Evolutionary conservation across 2,113 vertebrate genomes (phyloP), one percentile per base, ranked within the genome.

Genomic region (Miniopterus natalensis): DNA sequence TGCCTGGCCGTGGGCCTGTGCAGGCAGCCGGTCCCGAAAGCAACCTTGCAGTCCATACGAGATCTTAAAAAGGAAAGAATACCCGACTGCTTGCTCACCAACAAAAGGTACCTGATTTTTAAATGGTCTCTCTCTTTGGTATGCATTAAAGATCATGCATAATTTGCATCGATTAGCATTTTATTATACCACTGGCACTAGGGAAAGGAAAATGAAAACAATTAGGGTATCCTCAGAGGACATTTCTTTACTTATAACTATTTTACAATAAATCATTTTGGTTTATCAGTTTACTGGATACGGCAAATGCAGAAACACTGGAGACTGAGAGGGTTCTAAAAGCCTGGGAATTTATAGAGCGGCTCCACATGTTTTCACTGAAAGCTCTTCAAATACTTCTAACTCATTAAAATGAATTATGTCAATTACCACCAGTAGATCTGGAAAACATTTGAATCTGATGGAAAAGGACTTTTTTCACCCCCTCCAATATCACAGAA

Each of bases 141-240:
- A 98, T 98, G 98, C 98, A 98, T 98, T 98, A 98, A 98, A 98
- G 97, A 98, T 97, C 96, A 96, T 98, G 98, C 98, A 98, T 99
- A 98, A 99, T 99, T 98, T 98, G 98, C 98, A 99, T 98, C 96
- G 98, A 99, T 99, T 99, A 98, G 98, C 98, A 98, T 99, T 98
- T 98, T 98, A 98, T 99, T 98, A 98, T 98, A 98, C 96, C 84
- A 94, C 95, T 96, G 96, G 97, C 96, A 97, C 92, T 95, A 27
- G 95, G 94, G 96, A 98, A 97, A 97, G 92, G 97, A 98, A 98
- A 98, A 98, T 85, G 96, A 98, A 98, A 98, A 98, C 97, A 98
- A 98, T 98, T 98, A 98, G 97, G 98, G 96, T 98, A 98, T 98
- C 85, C 97, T 98, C 98, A 92, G 74, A 98, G 98, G 97, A 97